Conservation (phyloP, 2,797 vertebrate genomes). For the Euphonia xanthogaster region DNA sequence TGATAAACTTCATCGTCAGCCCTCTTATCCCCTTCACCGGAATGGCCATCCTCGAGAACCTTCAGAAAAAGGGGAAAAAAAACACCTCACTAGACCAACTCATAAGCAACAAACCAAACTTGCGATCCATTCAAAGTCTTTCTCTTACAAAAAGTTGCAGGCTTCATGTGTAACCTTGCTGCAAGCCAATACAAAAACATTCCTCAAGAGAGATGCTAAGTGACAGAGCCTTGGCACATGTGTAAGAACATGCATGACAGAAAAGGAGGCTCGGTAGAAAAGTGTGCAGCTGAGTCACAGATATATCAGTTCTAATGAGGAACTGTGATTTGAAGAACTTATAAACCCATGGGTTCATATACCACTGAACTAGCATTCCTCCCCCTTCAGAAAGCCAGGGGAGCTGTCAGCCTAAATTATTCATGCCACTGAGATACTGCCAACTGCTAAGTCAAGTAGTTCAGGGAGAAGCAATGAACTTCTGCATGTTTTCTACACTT, state of each 20-base stretch:
- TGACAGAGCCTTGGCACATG: rapidly evolving
- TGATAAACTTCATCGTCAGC: constrained; percentile 83
- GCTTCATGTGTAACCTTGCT: background rate
- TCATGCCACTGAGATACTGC: constrained; percentile 13
- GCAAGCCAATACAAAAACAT: background rate
- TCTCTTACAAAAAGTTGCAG: background rate
- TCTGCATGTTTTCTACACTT: constrained; percentile 2
- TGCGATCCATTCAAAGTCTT: background rate
- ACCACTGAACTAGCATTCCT: constrained; percentile 12
- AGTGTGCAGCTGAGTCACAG: background rate
- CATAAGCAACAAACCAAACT: background rate
- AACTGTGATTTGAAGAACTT: background rate
- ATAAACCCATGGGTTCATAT: background rate
- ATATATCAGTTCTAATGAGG: background rate
- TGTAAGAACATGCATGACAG: background rate
- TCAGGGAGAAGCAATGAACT: background rate
- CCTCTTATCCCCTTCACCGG: constrained; percentile 72
- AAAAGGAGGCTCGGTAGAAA: background rate
- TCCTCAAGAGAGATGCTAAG: background rate
- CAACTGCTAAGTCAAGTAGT: constrained; percentile 29
- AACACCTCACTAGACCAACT: background rate
- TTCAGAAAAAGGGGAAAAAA: constrained; percentile 53
- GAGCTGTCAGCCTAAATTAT: constrained; percentile 17
- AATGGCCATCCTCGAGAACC: constrained; percentile 81
- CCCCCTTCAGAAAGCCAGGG: background rate